Conservation (phyloP, 2,797 vertebrate genomes). For the Stomatorhinus walkeri region DNA sequence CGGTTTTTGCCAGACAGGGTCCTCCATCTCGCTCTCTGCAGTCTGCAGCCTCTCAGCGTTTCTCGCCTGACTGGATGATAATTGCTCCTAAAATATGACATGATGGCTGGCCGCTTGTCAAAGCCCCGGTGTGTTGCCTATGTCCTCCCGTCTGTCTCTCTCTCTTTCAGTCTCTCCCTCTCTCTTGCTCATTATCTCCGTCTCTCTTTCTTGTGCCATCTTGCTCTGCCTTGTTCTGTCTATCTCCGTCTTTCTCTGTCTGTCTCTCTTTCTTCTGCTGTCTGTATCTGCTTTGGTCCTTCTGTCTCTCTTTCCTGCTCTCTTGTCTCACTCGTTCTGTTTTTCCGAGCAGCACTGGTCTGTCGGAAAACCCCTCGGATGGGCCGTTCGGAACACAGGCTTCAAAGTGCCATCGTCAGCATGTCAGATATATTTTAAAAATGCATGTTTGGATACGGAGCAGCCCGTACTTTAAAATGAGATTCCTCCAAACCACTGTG, state of each 20-base stretch:
- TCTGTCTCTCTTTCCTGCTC: background rate
- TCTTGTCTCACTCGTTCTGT: background rate
- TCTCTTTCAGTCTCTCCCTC: background rate
- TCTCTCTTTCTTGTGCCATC: background rate
- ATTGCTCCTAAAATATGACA: slow-evolving; percentile 84
- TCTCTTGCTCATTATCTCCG: background rate
- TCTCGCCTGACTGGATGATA: slow-evolving; percentile 69
- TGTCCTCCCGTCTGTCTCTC: slow-evolving; percentile 34
- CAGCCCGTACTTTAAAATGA: no score
- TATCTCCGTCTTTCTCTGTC: background rate
- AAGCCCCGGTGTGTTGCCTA: slow-evolving; percentile 37
- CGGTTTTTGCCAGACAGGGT: slow-evolving; percentile 59
- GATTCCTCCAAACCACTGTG: background rate
- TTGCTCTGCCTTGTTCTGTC: background rate
- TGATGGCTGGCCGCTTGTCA: slow-evolving; percentile 78
- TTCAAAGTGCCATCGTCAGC: background rate
- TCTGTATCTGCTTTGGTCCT: background rate
- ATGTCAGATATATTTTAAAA: background rate
- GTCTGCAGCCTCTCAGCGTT: slow-evolving; percentile 59
- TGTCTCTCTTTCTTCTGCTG: background rate
- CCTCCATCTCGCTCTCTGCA: slow-evolving; percentile 54
- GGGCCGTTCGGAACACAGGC: slow-evolving; percentile 7
- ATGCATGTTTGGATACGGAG: background rate
- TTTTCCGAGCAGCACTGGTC: background rate
- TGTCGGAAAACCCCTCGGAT: background rate